Conservation (phyloP, 2,797 vertebrate species). For the Otolemur crassicaudatus region DNA sequence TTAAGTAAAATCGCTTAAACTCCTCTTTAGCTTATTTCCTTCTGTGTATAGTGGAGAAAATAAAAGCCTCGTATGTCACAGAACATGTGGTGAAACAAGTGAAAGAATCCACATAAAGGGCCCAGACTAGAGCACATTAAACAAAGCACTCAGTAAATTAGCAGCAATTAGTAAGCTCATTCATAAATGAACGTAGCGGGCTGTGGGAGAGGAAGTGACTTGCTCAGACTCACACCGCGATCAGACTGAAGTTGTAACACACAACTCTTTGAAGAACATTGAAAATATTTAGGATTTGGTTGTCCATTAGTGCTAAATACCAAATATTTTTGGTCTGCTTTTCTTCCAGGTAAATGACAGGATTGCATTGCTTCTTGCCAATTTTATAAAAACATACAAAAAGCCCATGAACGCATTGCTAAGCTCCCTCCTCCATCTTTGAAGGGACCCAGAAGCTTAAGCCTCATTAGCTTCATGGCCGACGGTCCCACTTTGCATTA, state of each 20-base stretch:
- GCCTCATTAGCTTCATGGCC: not conserved
- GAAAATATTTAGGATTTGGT: not conserved
- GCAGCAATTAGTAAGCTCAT: not conserved
- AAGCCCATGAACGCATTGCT: not conserved
- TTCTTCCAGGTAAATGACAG: not conserved
- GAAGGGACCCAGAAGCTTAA: not conserved
- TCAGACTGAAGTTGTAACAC: not conserved
- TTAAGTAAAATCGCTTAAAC: not conserved
- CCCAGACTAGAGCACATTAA: not conserved
- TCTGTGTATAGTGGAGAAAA: not conserved
- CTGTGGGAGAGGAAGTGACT: not conserved
- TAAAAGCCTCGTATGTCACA: not conserved
- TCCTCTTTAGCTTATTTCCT: not conserved
- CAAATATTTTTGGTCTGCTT: not conserved
- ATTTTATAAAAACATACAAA: not conserved
- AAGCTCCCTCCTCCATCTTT: not conserved
- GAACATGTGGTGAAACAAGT: not conserved
- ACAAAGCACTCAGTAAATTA: not conserved
- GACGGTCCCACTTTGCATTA: not conserved
- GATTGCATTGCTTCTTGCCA: not conserved
- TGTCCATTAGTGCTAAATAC: not conserved
- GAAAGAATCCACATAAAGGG: not conserved
- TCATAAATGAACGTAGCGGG: not conserved
- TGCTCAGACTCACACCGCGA: not conserved
- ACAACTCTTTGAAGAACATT: not conserved